Conservation (phyloP, 2,888 invertebrate genomes). For the Eristalinus sepulchralis region DNA sequence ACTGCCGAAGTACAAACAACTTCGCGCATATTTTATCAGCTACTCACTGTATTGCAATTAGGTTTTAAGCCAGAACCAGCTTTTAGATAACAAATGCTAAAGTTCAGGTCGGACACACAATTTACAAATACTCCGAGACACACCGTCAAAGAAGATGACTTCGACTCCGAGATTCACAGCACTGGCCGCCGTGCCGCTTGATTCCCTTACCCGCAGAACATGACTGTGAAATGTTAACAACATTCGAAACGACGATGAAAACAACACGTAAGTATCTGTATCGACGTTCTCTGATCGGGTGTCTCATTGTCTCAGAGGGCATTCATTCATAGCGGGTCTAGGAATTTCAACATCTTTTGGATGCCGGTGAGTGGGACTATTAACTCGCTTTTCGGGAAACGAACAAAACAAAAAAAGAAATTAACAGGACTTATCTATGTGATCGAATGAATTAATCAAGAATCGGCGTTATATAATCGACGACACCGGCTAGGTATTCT, state of each 20-base stretch:
- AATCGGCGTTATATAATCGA: slow-evolving; percentile 36
- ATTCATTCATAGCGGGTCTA: slow-evolving; percentile 7
- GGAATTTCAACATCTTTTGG: slow-evolving; percentile 10
- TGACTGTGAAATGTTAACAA: slow-evolving; percentile 64
- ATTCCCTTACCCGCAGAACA: slow-evolving; percentile 12
- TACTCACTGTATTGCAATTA: slow-evolving; percentile 57
- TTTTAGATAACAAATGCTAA: slow-evolving; percentile 48
- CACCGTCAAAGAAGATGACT: slow-evolving; percentile 6
- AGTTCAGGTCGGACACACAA: slow-evolving; percentile 59
- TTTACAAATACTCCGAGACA: slow-evolving; percentile 38
- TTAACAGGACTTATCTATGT: slow-evolving; percentile 46
- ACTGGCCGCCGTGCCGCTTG: neutral
- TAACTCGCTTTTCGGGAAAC: neutral
- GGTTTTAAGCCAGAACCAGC: slow-evolving; percentile 47
- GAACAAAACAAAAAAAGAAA: neutral
- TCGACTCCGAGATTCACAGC: neutral
- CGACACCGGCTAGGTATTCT: slow-evolving; percentile 36
- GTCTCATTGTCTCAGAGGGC: neutral
- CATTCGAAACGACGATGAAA: slow-evolving; percentile 28
- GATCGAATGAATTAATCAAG: slow-evolving; percentile 46
- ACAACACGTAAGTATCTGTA: slow-evolving; percentile 17
- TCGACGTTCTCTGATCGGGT: slow-evolving; percentile 1
- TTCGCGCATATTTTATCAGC: neutral
- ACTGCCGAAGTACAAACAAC: neutral
- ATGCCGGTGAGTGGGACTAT: slow-evolving; percentile 1